Evolutionary conservation across 2,797 vertebrate species (phyloP), one percentile per base, ranked within the genome.

Genomic region (Lemur catta): DNA sequence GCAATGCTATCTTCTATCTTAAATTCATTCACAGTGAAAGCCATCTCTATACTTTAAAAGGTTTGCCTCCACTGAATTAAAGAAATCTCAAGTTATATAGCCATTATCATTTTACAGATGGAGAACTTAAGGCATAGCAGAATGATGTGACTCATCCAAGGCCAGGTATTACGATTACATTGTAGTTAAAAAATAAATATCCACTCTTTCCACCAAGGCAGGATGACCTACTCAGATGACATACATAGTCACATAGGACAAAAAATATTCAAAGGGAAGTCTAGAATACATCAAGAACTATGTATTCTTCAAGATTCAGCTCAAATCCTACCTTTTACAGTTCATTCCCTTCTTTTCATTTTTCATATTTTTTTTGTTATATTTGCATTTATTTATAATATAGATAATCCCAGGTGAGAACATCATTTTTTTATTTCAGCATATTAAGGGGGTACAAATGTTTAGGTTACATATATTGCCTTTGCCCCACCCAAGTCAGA

Each of bases 41-140:
- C 48, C 57, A 65, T 71, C 63, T 92, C 93, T 94, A 78, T 38
- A 90, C 69, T 85, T 84, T 90, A 69, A 96, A 95, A 92, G 57
- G 10, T 91, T 95, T 87, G 4, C 26, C 63, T 80, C 84, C 57
- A 75, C 24, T 84, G 41, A 95, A 94, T 85, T 95, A 94, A 90
- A 90, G n/a, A 91, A 89, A 95, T 91, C 79, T 94, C 48, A 80
- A 96, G 94, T 94, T 93, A 94, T 46, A 72, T n/a, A 91, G 59
- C 6, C 63, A 91, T 79, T 71, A 91, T 91, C 59, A 93, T 79
- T 95, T 96, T 75, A 89, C 38, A 79, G 57, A 93, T 88, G 59
- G 85, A 88, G 43, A 94, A 97, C 96, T 79, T 82, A 93, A 92
- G 65, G 46, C 52, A 96, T 91, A 89, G 72, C 30, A 85, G 6